A percentile compares a stretch with the other conserved stretches of the same genome.
These are phyloP conservation scores for Mixornis gularis DNA, from an alignment of 2,113 vertebrate species.

Conservation along the genomic window DNA sequence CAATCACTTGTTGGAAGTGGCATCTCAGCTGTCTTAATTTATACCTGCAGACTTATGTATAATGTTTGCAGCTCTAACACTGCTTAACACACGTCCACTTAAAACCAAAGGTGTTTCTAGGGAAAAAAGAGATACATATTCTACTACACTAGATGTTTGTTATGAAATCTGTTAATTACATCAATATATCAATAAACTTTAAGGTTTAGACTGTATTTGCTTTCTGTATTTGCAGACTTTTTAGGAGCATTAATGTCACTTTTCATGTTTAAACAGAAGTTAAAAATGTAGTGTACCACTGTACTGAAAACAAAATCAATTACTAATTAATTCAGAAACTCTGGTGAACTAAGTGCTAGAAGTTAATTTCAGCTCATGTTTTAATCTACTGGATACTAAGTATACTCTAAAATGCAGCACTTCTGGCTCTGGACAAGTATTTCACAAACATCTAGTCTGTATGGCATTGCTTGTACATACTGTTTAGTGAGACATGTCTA, in stretches of 20 bases:
- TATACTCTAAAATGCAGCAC: not conserved
- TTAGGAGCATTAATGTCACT: not conserved
- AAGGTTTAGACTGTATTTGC: not conserved
- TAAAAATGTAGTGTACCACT: not conserved
- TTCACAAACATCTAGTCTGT: not conserved
- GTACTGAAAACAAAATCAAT: not conserved
- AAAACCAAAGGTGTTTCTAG: not conserved
- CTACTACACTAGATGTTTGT: not conserved
- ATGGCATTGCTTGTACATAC: not conserved
- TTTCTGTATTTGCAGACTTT: not conserved
- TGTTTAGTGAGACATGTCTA: not conserved
- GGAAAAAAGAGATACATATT: not conserved
- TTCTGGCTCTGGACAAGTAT: not conserved
- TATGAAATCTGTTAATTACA: not conserved
- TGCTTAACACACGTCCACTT: not conserved
- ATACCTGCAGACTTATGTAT: not conserved
- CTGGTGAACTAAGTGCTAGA: not conserved
- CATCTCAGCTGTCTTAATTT: not conserved
- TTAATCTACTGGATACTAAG: not conserved
- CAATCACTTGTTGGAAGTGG: not conserved
- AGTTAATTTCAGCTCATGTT: not conserved
- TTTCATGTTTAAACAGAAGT: not conserved
- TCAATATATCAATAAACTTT: not conserved
- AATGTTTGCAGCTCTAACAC: not conserved
- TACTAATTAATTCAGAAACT: not conserved